Evolutionary conservation across 2,888 invertebrate species (phyloP).

Genomic region (Ormyrus nitidulus): DNA sequence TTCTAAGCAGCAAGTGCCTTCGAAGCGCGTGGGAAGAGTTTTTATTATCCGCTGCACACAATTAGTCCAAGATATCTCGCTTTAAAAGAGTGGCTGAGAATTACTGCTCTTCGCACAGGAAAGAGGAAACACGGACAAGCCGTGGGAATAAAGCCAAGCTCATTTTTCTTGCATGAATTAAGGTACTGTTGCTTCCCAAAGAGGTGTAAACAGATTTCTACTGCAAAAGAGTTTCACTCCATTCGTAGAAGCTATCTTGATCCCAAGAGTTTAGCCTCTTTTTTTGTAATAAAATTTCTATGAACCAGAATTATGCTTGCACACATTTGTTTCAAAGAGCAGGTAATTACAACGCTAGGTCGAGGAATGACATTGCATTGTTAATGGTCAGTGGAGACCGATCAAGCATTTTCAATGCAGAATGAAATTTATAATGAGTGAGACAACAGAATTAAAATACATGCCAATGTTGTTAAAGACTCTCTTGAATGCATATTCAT

Average conservation of each 20-base stretch:
- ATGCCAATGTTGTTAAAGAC: conserved; percentile 32
- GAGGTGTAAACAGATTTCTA: conserved; percentile 37
- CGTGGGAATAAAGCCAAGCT: conserved; percentile 72
- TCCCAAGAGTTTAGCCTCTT: not conserved
- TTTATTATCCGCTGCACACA: conserved; percentile 67
- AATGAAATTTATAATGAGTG: conserved; percentile 34
- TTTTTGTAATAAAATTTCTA: not conserved
- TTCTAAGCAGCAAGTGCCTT: conserved; percentile 33
- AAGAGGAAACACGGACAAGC: conserved; percentile 70
- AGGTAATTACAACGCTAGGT: conserved; percentile 35
- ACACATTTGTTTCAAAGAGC: conserved; percentile 14
- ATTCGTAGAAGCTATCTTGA: conserved; percentile 2
- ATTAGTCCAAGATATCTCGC: conserved; percentile 72
- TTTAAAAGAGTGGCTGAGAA: conserved; percentile 70
- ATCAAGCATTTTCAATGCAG: conserved; percentile 41
- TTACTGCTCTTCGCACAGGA: conserved; percentile 67
- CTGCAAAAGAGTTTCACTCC: conserved; percentile 28
- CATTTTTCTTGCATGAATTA: conserved; percentile 69
- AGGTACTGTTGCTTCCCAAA: conserved; percentile 58
- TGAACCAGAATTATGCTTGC: conserved; percentile 40
- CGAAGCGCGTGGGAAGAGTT: conserved; percentile 67
- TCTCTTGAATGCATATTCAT: conserved; percentile 47
- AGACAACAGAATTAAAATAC: conserved; percentile 43
- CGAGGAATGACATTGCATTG: conserved; percentile 51
- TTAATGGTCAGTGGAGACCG: conserved; percentile 19